Conservation (phyloP, 92 coral and sea anemone species). For the Actinostola sp. region DNA sequence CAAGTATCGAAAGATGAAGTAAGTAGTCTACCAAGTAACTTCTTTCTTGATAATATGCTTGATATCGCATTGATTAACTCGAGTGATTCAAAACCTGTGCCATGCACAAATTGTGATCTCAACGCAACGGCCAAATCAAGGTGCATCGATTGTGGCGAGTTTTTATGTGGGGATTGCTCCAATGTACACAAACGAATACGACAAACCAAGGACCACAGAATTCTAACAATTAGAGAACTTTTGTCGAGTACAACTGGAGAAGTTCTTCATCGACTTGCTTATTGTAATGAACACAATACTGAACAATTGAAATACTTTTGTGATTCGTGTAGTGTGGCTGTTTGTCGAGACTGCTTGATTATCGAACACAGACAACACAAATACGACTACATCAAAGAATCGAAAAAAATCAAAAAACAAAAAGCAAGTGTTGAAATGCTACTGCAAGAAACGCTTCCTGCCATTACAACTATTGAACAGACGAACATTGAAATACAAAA, state of each 20-base stretch:
- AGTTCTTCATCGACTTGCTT: constrained; percentile 81
- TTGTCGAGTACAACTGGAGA: constrained; percentile 83
- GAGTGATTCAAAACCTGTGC: constrained; percentile 71
- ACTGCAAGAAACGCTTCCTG: constrained; percentile 51
- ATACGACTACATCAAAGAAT: constrained; percentile 82
- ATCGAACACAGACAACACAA: constrained; percentile 92
- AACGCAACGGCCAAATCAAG: constrained; percentile 74
- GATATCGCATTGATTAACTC: constrained; percentile 84
- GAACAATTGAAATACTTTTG: constrained; percentile 89
- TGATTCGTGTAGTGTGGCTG: constrained; percentile 84
- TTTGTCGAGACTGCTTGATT: constrained; percentile 89
- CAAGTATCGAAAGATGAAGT: constrained; percentile 55
- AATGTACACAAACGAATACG: constrained; percentile 83
- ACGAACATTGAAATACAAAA: constrained; percentile 69
- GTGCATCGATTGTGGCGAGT: constrained; percentile 93
- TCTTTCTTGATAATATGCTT: constrained; percentile 80
- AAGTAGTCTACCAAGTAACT: constrained; percentile 69
- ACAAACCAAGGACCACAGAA: constrained; percentile 90
- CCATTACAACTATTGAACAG: constrained; percentile 63
- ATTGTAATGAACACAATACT: constrained; percentile 74
- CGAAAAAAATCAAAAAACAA: constrained; percentile 77
- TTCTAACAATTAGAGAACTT: constrained; percentile 79
- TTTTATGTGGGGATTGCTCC: constrained; percentile 88
- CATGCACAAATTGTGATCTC: constrained; percentile 88
- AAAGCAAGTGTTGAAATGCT: constrained; percentile 59